These are phyloP conservation scores for Athene noctua DNA, from an alignment of 2,113 vertebrate genomes.

Conservation along the genomic window DNA sequence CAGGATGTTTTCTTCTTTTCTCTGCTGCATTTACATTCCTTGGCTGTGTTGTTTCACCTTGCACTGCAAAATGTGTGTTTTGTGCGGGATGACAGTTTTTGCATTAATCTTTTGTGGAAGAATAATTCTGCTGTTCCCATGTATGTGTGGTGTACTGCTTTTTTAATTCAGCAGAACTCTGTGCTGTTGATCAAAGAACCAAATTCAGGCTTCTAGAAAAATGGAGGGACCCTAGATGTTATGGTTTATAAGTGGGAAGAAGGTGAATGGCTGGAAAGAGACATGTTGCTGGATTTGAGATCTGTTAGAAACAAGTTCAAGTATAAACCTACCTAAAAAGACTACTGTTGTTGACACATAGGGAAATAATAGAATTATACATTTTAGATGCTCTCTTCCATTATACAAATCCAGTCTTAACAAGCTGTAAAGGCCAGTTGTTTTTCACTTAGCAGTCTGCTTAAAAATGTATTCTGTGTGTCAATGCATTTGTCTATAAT, in stretches of 20 bases:
- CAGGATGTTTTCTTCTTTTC: not conserved
- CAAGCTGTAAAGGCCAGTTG: not conserved
- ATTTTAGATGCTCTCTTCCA: not conserved
- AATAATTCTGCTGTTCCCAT: not conserved
- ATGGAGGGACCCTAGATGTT: not conserved
- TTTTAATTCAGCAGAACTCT: not conserved
- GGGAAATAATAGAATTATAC: not conserved
- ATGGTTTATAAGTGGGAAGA: not conserved
- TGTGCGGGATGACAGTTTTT: not conserved
- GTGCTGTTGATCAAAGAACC: not conserved
- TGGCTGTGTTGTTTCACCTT: not conserved
- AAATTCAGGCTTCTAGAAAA: not conserved
- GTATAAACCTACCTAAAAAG: not conserved
- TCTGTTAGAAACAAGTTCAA: not conserved
- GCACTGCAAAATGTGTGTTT: not conserved
- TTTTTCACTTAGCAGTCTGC: not conserved
- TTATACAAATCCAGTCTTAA: not conserved
- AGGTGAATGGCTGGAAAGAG: not conserved
- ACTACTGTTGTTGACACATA: not conserved
- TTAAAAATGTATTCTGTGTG: not conserved
- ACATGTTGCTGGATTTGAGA: not conserved
- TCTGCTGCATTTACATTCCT: not conserved
- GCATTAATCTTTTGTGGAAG: rapidly evolving
- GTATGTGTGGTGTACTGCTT: not conserved
- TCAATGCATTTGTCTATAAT: not conserved